Evolutionary conservation across 1,140 invertebrate genomes (phyloP), one percentile per base, ranked within the genome.

Genomic region (Leptinotarsa lineolata): DNA sequence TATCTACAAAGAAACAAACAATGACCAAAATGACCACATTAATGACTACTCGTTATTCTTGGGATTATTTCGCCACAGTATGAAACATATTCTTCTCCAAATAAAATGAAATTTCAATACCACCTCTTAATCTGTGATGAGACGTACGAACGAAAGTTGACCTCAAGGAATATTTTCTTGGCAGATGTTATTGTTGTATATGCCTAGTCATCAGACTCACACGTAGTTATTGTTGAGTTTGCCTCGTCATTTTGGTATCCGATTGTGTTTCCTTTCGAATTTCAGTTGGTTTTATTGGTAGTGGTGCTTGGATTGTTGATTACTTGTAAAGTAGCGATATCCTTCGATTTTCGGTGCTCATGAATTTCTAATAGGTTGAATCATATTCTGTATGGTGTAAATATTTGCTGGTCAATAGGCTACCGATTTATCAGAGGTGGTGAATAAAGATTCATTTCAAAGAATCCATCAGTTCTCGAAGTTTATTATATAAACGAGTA

Each of bases 191-290:
- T 18, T 59, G 58, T 18, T 59, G 58, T 59, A 59, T n/a, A n/a
- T 66, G 64, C 64, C 12, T 24, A 30, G 64, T 66, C 64, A 66
- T 66, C 64, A 66, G 21, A 66, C 64, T 66, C 64, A 66, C 64
- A 66, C 64, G 64, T 66, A 30, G 64, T 24, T 66, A 66, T 66
- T 22, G 64, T 66, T 16, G n/a, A n/a, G 21, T 24, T 11, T 66
- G 64, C 64, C 21, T 39, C 21, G 64, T 66, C 64, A 66, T 66
- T 16, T 39, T 66, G 13, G 64, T 66, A 39, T 66, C 64, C 64
- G 30, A 39, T 44, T 66, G 64, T 66, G 30, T 66, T 39, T 39
- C 30, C 30, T 39, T 39, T 39, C 30, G 30, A 39, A 39, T 59
- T 61, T 61, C 22, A 61, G 20, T 61, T 61, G 60, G n/a, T 61